These are phyloP conservation scores for Stenotaenia linearis DNA, from an alignment of 2,888 invertebrate genomes.

Conservation along the genomic window DNA sequence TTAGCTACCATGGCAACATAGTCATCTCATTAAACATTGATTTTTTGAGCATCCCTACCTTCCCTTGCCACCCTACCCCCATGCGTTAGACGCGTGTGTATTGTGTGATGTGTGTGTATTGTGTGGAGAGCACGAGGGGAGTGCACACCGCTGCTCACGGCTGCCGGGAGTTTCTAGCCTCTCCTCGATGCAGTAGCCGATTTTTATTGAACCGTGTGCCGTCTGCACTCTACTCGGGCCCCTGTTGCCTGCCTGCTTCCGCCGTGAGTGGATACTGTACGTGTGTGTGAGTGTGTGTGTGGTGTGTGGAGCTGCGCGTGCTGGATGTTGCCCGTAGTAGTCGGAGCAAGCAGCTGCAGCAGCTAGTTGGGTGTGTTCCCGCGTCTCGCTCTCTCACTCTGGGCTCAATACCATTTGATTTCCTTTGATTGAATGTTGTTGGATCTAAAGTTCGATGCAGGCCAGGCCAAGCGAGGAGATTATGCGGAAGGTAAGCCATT, in stretches of 20 bases:
- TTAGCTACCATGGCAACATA: conserved; percentile 35
- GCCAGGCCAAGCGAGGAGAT: conserved; percentile 37
- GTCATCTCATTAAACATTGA: conserved; percentile 37
- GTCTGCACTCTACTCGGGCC: conserved; percentile 24
- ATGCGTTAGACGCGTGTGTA: neutral
- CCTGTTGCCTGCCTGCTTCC: conserved; percentile 24
- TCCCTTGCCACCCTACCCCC: neutral
- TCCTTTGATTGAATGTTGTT: conserved; percentile 29
- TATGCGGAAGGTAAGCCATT: conserved; percentile 35
- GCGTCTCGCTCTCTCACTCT: conserved; percentile 1
- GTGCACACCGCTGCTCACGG: neutral
- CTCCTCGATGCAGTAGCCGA: conserved; percentile 11
- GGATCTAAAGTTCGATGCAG: conserved; percentile 32
- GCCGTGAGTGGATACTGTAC: conserved; percentile 28
- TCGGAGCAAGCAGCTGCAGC: conserved; percentile 18
- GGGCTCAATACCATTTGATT: neutral
- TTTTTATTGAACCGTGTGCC: conserved; percentile 32
- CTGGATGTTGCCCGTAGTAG: conserved; percentile 24
- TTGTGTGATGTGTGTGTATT: conserved; percentile 24
- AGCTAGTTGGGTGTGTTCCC: conserved; percentile 24
- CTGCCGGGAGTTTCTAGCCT: neutral
- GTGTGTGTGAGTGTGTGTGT: conserved; percentile 10
- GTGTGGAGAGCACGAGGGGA: conserved; percentile 17
- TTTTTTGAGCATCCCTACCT: conserved; percentile 29
- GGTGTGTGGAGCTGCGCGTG: conserved; percentile 19